Evolutionary conservation across 2,888 invertebrate genomes (phyloP).

Genomic region (Bursaphelenchus okinawaensis): DNA sequence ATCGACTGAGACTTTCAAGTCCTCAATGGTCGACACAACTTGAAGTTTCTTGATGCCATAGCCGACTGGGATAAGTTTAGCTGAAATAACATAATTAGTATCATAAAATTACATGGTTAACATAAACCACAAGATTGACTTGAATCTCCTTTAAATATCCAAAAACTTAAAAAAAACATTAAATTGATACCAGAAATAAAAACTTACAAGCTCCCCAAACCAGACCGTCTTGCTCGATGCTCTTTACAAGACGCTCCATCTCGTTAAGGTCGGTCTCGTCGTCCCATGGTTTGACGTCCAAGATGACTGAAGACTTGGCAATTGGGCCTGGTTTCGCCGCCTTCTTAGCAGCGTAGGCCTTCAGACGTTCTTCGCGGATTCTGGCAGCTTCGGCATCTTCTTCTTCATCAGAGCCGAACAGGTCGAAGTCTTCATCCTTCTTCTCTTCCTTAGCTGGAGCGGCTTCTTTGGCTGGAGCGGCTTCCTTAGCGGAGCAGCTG

Average conservation of each 20-base stretch:
- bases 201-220: conserved; percentile 28
- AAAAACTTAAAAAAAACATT: neutral
- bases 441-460: conserved; percentile 22
- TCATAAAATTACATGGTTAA: no score
- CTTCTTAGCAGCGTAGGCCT: conserved; percentile 33
- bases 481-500: neutral
- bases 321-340: conserved; percentile 64
- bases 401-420: conserved; percentile 54
- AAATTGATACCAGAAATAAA: neutral
- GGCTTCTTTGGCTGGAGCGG: conserved; percentile 12
- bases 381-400: conserved; percentile 45
- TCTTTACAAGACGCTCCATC: conserved; percentile 26
- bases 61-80: conserved; percentile 29
- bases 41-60: conserved; percentile 53
- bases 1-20: conserved; percentile 52
- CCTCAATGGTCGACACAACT: conserved; percentile 52
- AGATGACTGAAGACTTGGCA: conserved; percentile 86
- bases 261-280: conserved; percentile 29
- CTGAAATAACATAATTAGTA: no score
- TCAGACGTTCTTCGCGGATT: conserved; percentile 30
- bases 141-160: neutral
- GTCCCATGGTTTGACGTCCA: conserved; percentile 59
- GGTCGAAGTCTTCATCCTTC: conserved; percentile 37
- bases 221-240: conserved; percentile 29
- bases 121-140: no score